Evolutionary conservation across 2,113 vertebrate species (phyloP).

Genomic region (Raja brachyura): DNA sequence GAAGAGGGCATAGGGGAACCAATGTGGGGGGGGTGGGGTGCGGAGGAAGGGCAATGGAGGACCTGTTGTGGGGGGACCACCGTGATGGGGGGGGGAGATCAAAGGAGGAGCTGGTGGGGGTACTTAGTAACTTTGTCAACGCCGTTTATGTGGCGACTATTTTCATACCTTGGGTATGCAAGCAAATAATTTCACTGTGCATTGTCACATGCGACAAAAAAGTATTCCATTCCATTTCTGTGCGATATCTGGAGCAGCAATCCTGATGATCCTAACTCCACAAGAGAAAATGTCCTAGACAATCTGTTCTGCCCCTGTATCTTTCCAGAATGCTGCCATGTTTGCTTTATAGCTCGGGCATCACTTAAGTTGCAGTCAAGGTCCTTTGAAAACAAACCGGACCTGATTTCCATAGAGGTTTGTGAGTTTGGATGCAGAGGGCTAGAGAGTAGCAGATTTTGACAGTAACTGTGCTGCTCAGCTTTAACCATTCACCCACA

Average conservation of each 20-base stretch:
- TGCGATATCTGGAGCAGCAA: neutral
- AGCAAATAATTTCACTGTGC: too few relatives aligned
- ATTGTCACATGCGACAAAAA: too few relatives aligned
- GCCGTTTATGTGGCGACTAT: too few relatives aligned
- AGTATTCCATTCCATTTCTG: too few relatives aligned
- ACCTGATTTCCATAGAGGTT: neutral
- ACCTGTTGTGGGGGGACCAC: too few relatives aligned
- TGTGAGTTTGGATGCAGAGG: neutral
- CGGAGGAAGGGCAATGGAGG: too few relatives aligned
- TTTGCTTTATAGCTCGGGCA: neutral
- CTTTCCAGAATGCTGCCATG: neutral
- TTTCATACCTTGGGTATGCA: too few relatives aligned
- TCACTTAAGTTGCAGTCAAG: neutral
- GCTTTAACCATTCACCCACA: neutral
- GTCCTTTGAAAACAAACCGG: neutral
- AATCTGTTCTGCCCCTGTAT: neutral
- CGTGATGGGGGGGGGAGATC: too few relatives aligned
- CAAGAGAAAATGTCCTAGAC: neutral
- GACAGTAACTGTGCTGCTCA: neutral
- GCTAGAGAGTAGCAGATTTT: neutral
- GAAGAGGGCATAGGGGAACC: too few relatives aligned
- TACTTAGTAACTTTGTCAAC: too few relatives aligned
- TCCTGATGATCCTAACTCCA: neutral
- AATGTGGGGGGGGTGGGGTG: too few relatives aligned
- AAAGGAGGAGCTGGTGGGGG: too few relatives aligned